These are phyloP conservation scores for Caenorhabditis sp. DNA, from an alignment of 2,888 invertebrate species.

Conservation along the genomic window DNA sequence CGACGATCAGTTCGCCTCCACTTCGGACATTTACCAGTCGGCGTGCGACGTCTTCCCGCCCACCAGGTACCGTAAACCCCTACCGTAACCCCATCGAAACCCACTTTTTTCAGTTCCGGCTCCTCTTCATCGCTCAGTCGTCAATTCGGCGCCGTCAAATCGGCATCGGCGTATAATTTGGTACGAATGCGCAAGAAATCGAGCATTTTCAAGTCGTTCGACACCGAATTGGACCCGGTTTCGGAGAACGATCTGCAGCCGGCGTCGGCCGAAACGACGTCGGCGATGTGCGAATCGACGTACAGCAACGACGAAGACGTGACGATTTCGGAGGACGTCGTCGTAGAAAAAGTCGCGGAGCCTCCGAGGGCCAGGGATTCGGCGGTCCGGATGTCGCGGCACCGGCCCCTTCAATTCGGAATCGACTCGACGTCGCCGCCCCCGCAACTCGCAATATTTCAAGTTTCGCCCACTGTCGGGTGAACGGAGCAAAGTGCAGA, in stretches of 20 bases:
- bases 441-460: constrained; percentile 60
- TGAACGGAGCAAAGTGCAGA: no score
- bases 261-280: constrained; percentile 28
- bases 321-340: constrained; percentile 43
- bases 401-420: constrained; percentile 59
- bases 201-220: constrained; percentile 68
- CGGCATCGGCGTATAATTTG: constrained; percentile 66
- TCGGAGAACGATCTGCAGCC: constrained; percentile 49
- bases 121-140: constrained; percentile 10
- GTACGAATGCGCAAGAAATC: constrained; percentile 57
- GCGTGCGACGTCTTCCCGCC: constrained; percentile 53
- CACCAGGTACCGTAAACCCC: constrained; percentile 26
- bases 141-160: constrained; percentile 55
- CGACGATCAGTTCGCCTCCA: constrained; percentile 53
- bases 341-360: not conserved
- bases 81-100: not conserved
- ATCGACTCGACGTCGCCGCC: constrained; percentile 37
- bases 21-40: constrained; percentile 66
- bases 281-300: constrained; percentile 43
- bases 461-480: constrained; percentile 52
- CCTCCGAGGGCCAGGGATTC: constrained; percentile 29
- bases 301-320: constrained; percentile 48
- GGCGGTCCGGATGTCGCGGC: constrained; percentile 54
- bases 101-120: not conserved
- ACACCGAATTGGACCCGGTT: constrained; percentile 66